Evolutionary conservation across 1,140 invertebrate species (phyloP).

Genomic region (Drosophila simulans): DNA sequence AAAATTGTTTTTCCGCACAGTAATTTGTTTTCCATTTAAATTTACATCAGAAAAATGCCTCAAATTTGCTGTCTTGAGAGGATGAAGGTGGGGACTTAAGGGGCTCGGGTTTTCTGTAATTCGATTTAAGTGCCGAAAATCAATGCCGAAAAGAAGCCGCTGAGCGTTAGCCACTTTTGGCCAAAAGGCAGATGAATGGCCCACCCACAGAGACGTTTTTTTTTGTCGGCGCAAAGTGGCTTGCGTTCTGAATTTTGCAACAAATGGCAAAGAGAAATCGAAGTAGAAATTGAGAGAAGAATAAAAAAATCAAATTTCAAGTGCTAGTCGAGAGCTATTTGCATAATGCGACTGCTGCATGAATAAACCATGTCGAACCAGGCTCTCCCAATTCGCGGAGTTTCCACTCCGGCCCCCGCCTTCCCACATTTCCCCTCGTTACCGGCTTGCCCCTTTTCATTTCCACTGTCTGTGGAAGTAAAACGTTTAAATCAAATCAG

Average conservation of each 20-base stretch:
- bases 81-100: slow-evolving; percentile 20
- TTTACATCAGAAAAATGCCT: slow-evolving; percentile 31
- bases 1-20: slow-evolving; percentile 71
- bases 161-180: slow-evolving; percentile 52
- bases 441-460: slow-evolving; percentile 7
- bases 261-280: slow-evolving; percentile 68
- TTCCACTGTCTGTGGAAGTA: slow-evolving; percentile 46
- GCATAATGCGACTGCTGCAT: slow-evolving; percentile 81
- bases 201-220: background rate
- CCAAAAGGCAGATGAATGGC: slow-evolving; percentile 38
- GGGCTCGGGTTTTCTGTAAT: slow-evolving; percentile 29
- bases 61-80: background rate
- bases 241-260: slow-evolving; percentile 52
- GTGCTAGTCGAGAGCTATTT: slow-evolving; percentile 67
- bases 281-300: slow-evolving; percentile 60
- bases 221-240: slow-evolving; percentile 35
- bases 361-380: slow-evolving; percentile 76
- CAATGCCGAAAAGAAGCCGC: slow-evolving; percentile 38
- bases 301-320: slow-evolving; percentile 77
- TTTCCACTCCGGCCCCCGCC: background rate
- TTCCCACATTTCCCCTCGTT: background rate
- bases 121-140: slow-evolving; percentile 45
- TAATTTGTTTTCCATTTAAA: slow-evolving; percentile 79
- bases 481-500: slow-evolving; percentile 80
- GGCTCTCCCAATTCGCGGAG: slow-evolving; percentile 24